Base-by-base conservation (phyloP, 2,113 vertebrate species). In the Erythrolamprus reginae region DNA sequence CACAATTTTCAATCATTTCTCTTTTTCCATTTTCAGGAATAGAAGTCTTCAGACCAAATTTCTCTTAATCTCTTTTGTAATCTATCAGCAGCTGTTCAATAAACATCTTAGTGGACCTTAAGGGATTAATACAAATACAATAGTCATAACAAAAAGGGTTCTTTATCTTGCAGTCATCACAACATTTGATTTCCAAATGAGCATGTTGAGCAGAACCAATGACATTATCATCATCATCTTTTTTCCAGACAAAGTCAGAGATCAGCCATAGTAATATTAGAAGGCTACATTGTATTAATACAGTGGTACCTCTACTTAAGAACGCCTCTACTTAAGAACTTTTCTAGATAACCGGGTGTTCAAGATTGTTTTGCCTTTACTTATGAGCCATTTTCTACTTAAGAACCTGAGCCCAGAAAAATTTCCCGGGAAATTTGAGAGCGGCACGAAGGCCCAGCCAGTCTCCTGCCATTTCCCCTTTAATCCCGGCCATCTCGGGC, bases 251-350 rank as follows among this genome's bases (percentile, higher is more conserved):
- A 90, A 90, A 88, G 21, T 9, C 1, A 58, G 13, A 48, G 70
- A 7, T 17, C 42, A 90, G 21, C 7, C 82, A 86, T 56, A 47
- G 55, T 89, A 93, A 33, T 92, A 91, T 85, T 17, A n/a, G 21
- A n/a, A 13, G 26, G 38, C 24, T 42, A 38, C 82, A 52, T 77
- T 77, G 55, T 90, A 90, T 89, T 92, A 70, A 82, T 84, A 52
- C n/a, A n/a, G n/a, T n/a, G n/a, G n/a, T n/a, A n/a, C n/a, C n/a
- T n/a, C n/a, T n/a, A n/a, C n/a, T n/a, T n/a, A n/a, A n/a, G n/a
- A n/a, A n/a, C n/a, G n/a, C n/a, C n/a, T n/a, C n/a, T n/a, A n/a
- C n/a, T n/a, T n/a, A n/a, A n/a, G n/a, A n/a, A n/a, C n/a, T n/a
- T n/a, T n/a, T n/a, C n/a, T n/a, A n/a, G n/a, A n/a, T n/a, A n/a